Percentiles rank a stretch among this genome's conserved stretches.
These are phyloP conservation scores for Neoascia interrupta DNA, from an alignment of 2,888 invertebrate species.

Conservation along the genomic window DNA sequence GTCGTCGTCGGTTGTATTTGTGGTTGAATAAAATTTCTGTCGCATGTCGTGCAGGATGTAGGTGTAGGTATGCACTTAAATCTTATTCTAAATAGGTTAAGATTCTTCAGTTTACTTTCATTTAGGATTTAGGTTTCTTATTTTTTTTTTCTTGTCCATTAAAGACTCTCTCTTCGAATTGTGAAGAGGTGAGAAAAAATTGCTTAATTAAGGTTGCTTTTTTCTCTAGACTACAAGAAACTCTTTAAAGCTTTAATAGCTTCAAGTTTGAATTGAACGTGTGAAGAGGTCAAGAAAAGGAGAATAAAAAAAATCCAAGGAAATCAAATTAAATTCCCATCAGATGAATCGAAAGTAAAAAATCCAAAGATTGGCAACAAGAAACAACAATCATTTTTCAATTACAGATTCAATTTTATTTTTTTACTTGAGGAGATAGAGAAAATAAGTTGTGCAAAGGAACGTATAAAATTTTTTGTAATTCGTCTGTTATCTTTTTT, in stretches of 20 bases:
- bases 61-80: slow-evolving; percentile 34
- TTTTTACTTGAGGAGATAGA: background rate
- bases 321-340: slow-evolving; percentile 63
- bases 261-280: slow-evolving; percentile 42
- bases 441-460: slow-evolving; percentile 6
- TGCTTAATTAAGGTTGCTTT: slow-evolving; percentile 16
- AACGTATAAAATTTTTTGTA: slow-evolving; percentile 11
- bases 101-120: slow-evolving; percentile 23
- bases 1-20: background rate
- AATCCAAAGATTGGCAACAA: background rate
- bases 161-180: too few species aligned
- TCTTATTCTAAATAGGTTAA: slow-evolving; percentile 14
- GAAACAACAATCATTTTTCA: slow-evolving; percentile 53
- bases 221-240: background rate
- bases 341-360: slow-evolving; percentile 13
- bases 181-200: background rate
- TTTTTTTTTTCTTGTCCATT: background rate
- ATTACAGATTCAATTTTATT: slow-evolving; percentile 47
- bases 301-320: slow-evolving; percentile 6
- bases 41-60: slow-evolving; percentile 1
- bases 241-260: slow-evolving; percentile 7
- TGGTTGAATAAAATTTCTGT: background rate
- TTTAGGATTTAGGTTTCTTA: too few species aligned
- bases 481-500: background rate
- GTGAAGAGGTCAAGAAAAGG: slow-evolving; percentile 15